phyloP scores from a whole-genome alignment of 64 coral and sea anemone genomes.

The Montipora foliosa region DNA sequence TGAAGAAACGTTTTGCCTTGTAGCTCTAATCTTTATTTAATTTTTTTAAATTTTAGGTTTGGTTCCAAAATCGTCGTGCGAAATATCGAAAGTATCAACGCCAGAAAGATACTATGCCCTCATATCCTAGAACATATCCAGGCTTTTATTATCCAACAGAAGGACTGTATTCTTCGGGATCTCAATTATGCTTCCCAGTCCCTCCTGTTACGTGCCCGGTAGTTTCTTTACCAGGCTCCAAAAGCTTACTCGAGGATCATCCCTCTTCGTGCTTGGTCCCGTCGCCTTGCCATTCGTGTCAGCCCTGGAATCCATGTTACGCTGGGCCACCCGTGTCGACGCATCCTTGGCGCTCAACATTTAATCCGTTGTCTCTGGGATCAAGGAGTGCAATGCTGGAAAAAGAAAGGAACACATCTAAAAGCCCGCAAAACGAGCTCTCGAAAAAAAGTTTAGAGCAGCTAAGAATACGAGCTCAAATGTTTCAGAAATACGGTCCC shows the following conservation, averaged over 20 bases:
- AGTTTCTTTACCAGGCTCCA: constrained; percentile 80
- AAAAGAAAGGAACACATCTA: constrained; percentile 32
- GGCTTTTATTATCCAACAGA: constrained; percentile 82
- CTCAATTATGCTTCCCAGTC: constrained; percentile 66
- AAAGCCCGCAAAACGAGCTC: constrained; percentile 41
- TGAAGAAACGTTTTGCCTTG: not conserved
- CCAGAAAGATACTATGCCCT: constrained; percentile 72
- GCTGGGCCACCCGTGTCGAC: constrained; percentile 22
- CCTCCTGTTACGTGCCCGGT: constrained; percentile 71
- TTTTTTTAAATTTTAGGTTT: constrained; percentile 61
- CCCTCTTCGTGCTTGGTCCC: constrained; percentile 56
- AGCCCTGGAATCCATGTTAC: constrained; percentile 74
- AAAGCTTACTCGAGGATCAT: constrained; percentile 49
- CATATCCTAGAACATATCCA: constrained; percentile 40
- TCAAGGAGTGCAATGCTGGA: constrained; percentile 44
- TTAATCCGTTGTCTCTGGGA: constrained; percentile 54
- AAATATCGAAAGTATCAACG: constrained; percentile 92
- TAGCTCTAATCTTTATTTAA: not conserved
- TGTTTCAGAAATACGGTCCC: constrained; percentile 29
- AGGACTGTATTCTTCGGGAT: constrained; percentile 30
- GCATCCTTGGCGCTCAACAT: constrained; percentile 63
- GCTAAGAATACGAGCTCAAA: constrained; percentile 79
- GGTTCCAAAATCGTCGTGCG: constrained; percentile 95
- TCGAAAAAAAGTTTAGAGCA: constrained; percentile 86
- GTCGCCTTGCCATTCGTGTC: constrained; percentile 77